These are phyloP conservation scores for Cydia amplana DNA, from an alignment of 1,140 invertebrate species.

Conservation along the genomic window DNA sequence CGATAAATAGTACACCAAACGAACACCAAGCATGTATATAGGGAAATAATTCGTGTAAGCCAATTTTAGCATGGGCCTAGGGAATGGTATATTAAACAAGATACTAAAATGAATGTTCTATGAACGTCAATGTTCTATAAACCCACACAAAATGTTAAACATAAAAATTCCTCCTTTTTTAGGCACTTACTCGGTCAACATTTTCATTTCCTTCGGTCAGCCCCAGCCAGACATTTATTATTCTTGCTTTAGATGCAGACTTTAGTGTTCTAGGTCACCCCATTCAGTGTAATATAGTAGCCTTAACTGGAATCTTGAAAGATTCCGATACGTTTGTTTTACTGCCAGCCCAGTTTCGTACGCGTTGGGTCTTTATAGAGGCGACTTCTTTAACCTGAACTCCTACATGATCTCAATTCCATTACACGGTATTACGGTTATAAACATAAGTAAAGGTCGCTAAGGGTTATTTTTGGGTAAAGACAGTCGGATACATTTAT, in stretches of 20 bases:
- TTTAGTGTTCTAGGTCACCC: neutral
- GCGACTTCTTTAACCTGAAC: neutral
- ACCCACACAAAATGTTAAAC: neutral
- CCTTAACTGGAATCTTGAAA: slow-evolving; percentile 4
- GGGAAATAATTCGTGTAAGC: too few relatives aligned
- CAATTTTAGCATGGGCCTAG: too few relatives aligned
- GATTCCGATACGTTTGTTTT: slow-evolving; percentile 4
- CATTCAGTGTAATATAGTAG: neutral
- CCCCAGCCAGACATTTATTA: neutral
- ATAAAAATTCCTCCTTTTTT: neutral
- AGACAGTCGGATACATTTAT: too few relatives aligned
- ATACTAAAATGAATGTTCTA: too few relatives aligned
- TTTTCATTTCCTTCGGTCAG: neutral
- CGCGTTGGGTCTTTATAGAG: neutral
- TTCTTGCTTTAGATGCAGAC: neutral
- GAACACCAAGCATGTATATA: too few relatives aligned
- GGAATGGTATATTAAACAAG: too few relatives aligned
- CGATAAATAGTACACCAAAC: too few relatives aligned
- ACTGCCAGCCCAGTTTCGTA: neutral
- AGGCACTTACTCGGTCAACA: neutral
- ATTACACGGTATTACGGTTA: neutral
- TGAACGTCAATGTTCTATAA: neutral
- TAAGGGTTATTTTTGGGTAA: too few relatives aligned
- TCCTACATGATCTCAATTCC: neutral
- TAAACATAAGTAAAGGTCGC: neutral